Evolutionary conservation across 2,888 invertebrate genomes (phyloP), one percentile per base, ranked within the genome.

Genomic region (Lypha dubia): DNA sequence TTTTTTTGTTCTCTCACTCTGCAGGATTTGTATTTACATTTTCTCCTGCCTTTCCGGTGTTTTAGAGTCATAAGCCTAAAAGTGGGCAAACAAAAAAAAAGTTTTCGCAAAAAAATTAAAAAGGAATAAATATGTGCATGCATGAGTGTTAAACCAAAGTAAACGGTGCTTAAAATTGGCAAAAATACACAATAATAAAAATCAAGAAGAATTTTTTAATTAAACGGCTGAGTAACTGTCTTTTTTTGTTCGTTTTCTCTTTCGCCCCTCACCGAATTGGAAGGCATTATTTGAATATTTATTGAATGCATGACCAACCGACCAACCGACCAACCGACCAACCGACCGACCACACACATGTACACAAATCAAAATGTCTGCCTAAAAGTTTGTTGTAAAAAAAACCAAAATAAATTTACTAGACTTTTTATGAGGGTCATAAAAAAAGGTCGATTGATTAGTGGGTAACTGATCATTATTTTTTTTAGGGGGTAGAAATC

Each of bases 191-290:
- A 79, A 62, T 41, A 53, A 35, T 9, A 28, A 49, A 65, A 22
- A 20, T 22, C 22, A 15, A 60, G 22, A 35, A 76, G n/a, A 67
- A 38, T 60, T 73, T 80, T 80, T 74, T 74, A 74, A 80, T 80
- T 80, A 80, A 80, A 80, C 67, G 80, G 60, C 73, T 80, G 65
- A 74, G 51, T 67, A 74, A 13, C 67, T 67, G 73, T 60, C 51
- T 24, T 38, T 60, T 67, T 58, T 22, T 58, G 15, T 44, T 6
- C n/a, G 17, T 20, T 73, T 38, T 51, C 15, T 20, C 6, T 49
- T 9, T 41, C n/a, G n/a, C n/a, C n/a, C n/a, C n/a, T n/a, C n/a
- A n/a, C n/a, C n/a, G 13, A 46, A 58, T 32, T 15, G 24, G 53
- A 11, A 6, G 6, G 1, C 17, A 46, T 9, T 28, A 38, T 67